Base-by-base conservation (phyloP, 2,888 invertebrate species). In the Cheilosia grossa region DNA sequence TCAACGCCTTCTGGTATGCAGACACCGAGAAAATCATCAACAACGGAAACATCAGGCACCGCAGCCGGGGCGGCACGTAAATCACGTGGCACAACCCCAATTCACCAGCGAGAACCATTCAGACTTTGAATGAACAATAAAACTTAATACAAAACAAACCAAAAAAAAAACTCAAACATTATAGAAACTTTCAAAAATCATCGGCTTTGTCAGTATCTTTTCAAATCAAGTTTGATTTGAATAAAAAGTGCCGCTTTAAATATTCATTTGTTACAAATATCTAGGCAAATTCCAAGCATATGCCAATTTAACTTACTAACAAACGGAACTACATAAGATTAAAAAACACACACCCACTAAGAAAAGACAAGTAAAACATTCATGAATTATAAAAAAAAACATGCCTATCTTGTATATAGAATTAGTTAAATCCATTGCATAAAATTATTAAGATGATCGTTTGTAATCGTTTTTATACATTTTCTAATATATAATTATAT, bases 61-160 rank as follows among this genome's bases (percentile, higher is more conserved):
- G 89, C 90, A 78, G 90, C 90, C 82, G 90, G 89, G 58, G 89
- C 90, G 27, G 89, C 91, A 61, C 89, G 91, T 74, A 91, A 91
- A 87, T 89, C 91, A 56, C 91, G 92, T 33, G 92, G 92, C 30
- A 90, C 91, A 61, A 92, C 92, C 72, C 92, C 92, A 59, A 90
- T 91, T 40, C 91, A 91, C 81, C 91, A 92, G 91, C 94, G 95
- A 89, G 95, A 95, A 93, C 96, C 96, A 88, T 96, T 96, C 93
- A 94, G 95, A 93, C 94, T 96, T 87, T 96, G 95, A 85, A 77
- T 63, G 24, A 53, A 49, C 64, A 82, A 74, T 67, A 73, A 75
- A 83, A 58, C 53, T 27, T 66, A 67, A 33, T 67, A 58, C 67
- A 66, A 79, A 75, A 88, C 87, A 19, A 19, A n/a, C 17, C 24